Evolutionary conservation across 1,140 invertebrate genomes (phyloP).

Genomic region (Cepaea nemoralis): DNA sequence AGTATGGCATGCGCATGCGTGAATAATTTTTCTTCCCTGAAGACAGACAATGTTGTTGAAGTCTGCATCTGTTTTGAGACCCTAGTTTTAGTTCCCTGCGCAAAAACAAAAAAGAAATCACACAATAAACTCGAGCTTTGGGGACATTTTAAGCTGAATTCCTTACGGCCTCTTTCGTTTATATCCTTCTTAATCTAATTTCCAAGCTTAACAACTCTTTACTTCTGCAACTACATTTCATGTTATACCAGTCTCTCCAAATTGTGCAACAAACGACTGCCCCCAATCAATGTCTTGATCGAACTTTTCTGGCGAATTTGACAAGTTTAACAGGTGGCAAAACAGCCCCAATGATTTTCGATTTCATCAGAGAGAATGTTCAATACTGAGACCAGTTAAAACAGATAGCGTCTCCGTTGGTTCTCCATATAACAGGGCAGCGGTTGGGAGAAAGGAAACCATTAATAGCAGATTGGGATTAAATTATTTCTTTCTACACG

Average conservation of each 20-base stretch:
- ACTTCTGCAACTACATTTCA: neutral
- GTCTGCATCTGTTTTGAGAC: constrained; percentile 46
- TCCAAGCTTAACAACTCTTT: neutral
- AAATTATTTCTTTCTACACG: constrained; percentile 6
- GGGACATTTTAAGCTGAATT: constrained; percentile 12
- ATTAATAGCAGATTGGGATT: constrained; percentile 27
- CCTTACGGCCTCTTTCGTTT: neutral
- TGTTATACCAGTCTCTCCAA: neutral
- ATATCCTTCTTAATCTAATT: constrained; percentile 11
- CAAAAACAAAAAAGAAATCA: no score
- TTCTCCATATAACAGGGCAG: constrained; percentile 24
- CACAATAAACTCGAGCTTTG: constrained; percentile 28
- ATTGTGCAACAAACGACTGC: constrained; percentile 29
- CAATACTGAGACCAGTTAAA: constrained; percentile 44
- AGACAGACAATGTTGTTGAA: constrained; percentile 48
- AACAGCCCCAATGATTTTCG: constrained; percentile 53
- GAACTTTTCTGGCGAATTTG: constrained; percentile 47
- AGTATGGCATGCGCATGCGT: constrained; percentile 66
- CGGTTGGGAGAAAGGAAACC: constrained; percentile 21
- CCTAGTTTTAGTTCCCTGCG: constrained; percentile 43
- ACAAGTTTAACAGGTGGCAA: constrained; percentile 51
- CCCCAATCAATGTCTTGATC: constrained; percentile 37
- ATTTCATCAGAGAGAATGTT: constrained; percentile 52
- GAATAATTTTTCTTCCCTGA: constrained; percentile 58
- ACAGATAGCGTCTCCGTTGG: constrained; percentile 37